Conservation (phyloP, 2,797 vertebrate species). For the Sebastes flavidus region DNA sequence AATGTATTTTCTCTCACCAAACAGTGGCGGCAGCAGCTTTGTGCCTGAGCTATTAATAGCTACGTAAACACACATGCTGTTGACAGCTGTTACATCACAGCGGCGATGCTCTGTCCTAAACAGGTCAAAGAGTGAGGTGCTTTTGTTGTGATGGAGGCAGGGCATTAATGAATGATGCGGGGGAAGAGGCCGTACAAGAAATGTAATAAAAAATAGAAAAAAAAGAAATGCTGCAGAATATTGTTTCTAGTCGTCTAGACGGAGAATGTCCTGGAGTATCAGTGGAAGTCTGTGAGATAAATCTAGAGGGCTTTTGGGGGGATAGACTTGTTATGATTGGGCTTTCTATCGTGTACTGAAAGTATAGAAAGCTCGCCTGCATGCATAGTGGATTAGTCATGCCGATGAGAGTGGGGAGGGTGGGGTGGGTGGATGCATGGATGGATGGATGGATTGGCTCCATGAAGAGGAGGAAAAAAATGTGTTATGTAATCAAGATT, state of each 20-base stretch:
- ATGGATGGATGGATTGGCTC: conserved; percentile 47
- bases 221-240: not conserved
- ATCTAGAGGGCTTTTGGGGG: conserved; percentile 4
- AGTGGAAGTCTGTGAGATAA: not conserved
- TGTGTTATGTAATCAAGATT: conserved; percentile 80
- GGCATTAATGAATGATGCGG: conserved; percentile 2
- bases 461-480: conserved; percentile 52
- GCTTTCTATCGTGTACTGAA: conserved; percentile 9
- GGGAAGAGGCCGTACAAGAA: not conserved
- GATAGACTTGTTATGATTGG: conserved; percentile 36
- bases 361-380: conserved; percentile 41
- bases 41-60: conserved; percentile 72
- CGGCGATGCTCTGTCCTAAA: conserved; percentile 38
- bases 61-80: conserved; percentile 54
- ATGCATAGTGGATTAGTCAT: conserved; percentile 69
- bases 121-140: conserved; percentile 34
- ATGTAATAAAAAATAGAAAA: not conserved
- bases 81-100: conserved; percentile 77
- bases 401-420: conserved; percentile 35
- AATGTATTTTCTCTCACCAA: conserved; percentile 45
- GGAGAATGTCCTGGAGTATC: not conserved
- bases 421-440: conserved; percentile 15
- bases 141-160: not conserved
- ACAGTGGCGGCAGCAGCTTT: conserved; percentile 41
- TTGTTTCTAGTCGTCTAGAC: conserved; percentile 21